These are phyloP conservation scores for Uropsilus gracilis DNA, from an alignment of 2,113 vertebrate genomes.

Conservation along the genomic window DNA sequence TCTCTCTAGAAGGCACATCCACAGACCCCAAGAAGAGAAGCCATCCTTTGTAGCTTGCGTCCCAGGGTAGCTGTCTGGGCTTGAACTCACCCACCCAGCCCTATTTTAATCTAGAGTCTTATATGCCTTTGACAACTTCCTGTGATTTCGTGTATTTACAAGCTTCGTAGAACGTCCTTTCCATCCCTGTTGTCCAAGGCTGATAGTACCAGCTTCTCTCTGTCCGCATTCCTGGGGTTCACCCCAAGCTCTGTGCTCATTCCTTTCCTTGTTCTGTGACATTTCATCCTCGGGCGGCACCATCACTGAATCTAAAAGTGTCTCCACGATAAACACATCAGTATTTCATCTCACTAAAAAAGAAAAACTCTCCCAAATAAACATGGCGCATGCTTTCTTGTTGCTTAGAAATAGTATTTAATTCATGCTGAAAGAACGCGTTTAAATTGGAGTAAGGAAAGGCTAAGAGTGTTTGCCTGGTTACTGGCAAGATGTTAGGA, in stretches of 20 bases:
- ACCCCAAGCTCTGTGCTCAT: background rate
- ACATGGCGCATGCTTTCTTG: background rate
- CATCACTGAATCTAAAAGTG: background rate
- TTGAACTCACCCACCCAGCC: background rate
- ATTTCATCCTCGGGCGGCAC: background rate
- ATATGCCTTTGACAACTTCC: background rate
- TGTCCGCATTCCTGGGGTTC: background rate
- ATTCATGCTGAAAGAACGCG: background rate
- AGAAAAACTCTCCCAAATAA: constrained; percentile 26
- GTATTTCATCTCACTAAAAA: constrained; percentile 36
- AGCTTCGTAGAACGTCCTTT: background rate
- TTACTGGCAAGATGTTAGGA: background rate
- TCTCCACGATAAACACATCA: background rate
- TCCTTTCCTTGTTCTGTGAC: background rate
- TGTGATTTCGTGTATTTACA: background rate
- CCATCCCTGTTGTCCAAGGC: background rate
- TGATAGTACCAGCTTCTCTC: background rate
- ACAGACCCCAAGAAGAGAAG: background rate
- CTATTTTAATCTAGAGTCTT: background rate
- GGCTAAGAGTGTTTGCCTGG: background rate
- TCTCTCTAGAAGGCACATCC: no score
- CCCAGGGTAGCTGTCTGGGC: background rate
- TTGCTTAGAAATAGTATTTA: constrained; percentile 24
- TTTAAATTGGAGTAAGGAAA: constrained; percentile 19
- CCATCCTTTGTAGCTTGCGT: background rate